phyloP scores from a whole-genome alignment of 2,888 invertebrate species.

The Pterostichus niger region DNA sequence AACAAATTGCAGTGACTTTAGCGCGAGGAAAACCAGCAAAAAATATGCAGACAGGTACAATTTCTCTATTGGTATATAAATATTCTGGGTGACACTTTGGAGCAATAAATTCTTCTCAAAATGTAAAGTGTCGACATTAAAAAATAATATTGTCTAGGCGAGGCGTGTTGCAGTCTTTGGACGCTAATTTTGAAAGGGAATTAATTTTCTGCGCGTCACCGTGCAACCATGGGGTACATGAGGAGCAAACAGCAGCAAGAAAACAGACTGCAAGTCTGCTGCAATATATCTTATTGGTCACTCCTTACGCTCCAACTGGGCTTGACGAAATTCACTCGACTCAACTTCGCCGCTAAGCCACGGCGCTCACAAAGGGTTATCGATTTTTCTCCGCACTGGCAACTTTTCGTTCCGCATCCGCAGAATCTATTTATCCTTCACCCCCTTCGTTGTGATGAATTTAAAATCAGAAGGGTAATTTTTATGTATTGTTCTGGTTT shows the following conservation, averaged over 20 bases:
- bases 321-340: slow-evolving; percentile 49
- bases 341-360: slow-evolving; percentile 9
- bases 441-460: slow-evolving; percentile 22
- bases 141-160: slow-evolving; percentile 65
- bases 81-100: slow-evolving; percentile 36
- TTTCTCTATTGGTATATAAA: slow-evolving; percentile 60
- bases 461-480: slow-evolving; percentile 39
- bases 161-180: background rate
- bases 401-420: slow-evolving; percentile 51
- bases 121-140: slow-evolving; percentile 62
- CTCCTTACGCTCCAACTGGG: slow-evolving; percentile 46
- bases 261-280: slow-evolving; percentile 1
- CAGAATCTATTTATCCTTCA: slow-evolving; percentile 46
- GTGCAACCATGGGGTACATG: background rate
- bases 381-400: slow-evolving; percentile 39
- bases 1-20: slow-evolving; percentile 1
- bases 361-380: slow-evolving; percentile 43
- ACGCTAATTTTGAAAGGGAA: slow-evolving; percentile 60
- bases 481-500: slow-evolving; percentile 32
- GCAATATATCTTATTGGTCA: slow-evolving; percentile 63
- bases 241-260: background rate
- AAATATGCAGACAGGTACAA: slow-evolving; percentile 51
- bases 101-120: slow-evolving; percentile 54
- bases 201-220: slow-evolving; percentile 57
- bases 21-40: background rate